Evolutionary conservation across 2,113 vertebrate genomes (phyloP), one percentile per base, ranked within the genome.

Genomic region (Ascaphus truei): DNA sequence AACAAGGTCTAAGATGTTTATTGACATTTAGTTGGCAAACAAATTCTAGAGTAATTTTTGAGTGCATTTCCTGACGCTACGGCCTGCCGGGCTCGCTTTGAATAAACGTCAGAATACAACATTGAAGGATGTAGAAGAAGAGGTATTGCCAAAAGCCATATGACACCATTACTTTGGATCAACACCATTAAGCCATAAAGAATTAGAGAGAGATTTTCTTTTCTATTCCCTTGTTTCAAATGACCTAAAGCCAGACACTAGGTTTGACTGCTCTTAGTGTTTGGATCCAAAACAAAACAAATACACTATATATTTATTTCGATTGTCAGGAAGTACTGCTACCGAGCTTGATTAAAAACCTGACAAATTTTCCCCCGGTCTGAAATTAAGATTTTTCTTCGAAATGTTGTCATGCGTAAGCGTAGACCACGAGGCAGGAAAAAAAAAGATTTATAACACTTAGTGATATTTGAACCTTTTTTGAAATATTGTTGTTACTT

Each of bases 401-500:
- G 29, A 68, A 48, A 48, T 36, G 18, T 50, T 59, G 34, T 66
- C 62, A 12, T 52, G 31, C 26, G 27, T 36, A 20, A 34, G 29
- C 15, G 20, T 12, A 27, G 23, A 12, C 23, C 16, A 25, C n/a
- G n/a, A n/a, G n/a, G 45, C 37, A 22, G 50, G 34, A 48, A 25
- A 15, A 8, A 43, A 58, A 34, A 22, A 50, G 55, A 68, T 68
- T 68, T 68, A 68, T 68, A 68, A 41, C 33, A 34, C 37, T 67
- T 45, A 55, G 55, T 30, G 1, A 12, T n/a, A 15, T 30, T 34
- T 26, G 7, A 25, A 59, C 6, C 53, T 48, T 68, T 59, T 68
- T 68, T 68, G 53, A 55, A 68, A 47, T 6, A 13, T 10, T 18
- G 15, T 27, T 57, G 9, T 43, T 53, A 39, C 62, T 51, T 55